phyloP scores from a whole-genome alignment of 2,797 vertebrate genomes.

The Chloroceryle inda region DNA sequence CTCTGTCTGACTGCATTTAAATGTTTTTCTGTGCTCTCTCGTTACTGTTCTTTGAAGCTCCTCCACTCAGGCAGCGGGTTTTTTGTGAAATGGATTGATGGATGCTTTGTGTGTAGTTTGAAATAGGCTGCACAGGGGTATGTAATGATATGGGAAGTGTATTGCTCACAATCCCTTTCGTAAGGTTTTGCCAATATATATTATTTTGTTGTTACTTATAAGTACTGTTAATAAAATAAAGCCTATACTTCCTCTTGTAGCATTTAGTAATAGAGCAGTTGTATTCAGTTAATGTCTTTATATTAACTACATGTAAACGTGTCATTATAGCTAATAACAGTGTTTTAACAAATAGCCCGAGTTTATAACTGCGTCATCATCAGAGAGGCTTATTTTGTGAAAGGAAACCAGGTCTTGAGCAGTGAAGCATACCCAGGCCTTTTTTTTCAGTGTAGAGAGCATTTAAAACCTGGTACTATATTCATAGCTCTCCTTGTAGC shows the following conservation, averaged over 20 bases:
- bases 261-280: not conserved
- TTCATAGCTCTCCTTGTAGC: not conserved
- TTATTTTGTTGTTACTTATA: not conserved
- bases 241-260: not conserved
- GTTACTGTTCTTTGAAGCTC: not conserved
- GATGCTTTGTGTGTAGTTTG: not conserved
- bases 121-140: not conserved
- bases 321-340: not conserved
- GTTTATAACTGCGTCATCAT: not conserved
- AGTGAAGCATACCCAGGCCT: not conserved
- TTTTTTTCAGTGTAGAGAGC: not conserved
- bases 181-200: not conserved
- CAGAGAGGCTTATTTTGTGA: not conserved
- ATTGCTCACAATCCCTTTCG: not conserved
- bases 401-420: not conserved
- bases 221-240: not conserved
- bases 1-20: not conserved
- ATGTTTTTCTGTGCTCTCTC: not conserved
- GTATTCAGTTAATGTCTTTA: not conserved
- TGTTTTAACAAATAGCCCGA: not conserved
- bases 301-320: not conserved
- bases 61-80: not conserved
- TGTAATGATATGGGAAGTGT: not conserved
- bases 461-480: not conserved
- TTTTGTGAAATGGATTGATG: not conserved